Conservation (phyloP, 2,888 invertebrate genomes). For the Drosophila cognata region DNA sequence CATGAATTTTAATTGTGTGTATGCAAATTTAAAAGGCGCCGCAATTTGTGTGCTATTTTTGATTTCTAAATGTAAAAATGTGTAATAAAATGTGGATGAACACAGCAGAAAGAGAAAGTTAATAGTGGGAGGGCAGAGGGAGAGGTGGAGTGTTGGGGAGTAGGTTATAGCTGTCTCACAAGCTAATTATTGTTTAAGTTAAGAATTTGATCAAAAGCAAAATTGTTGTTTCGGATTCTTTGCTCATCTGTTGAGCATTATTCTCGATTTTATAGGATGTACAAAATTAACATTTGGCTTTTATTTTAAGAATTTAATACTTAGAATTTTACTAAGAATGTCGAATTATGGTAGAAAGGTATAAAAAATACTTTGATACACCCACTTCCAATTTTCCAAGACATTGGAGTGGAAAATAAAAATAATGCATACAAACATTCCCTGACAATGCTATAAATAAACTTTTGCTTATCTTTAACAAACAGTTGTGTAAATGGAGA, state of each 20-base stretch:
- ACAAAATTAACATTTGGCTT: too few relatives aligned
- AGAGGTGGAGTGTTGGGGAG: background rate
- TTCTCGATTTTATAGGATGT: too few relatives aligned
- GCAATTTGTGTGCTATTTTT: conserved; percentile 27
- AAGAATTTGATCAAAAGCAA: background rate
- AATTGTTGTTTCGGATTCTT: background rate
- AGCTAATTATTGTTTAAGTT: background rate
- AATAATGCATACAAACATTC: conserved; percentile 2
- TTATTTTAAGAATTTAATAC: background rate
- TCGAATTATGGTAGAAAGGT: background rate
- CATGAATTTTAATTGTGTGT: conserved; percentile 49
- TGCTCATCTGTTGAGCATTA: background rate
- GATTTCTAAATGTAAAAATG: background rate
- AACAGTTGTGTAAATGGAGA: conserved; percentile 14
- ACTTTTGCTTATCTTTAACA: conserved; percentile 31
- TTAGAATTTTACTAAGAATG: background rate
- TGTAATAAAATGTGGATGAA: background rate
- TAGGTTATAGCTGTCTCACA: background rate
- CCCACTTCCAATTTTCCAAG: conserved; percentile 10
- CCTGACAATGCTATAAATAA: conserved; percentile 23
- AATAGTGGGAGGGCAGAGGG: background rate
- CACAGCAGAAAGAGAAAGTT: background rate
- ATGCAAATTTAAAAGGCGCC: conserved; percentile 40
- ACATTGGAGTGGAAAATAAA: conserved; percentile 8
- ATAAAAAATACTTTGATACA: background rate